A percentile compares a stretch with the other conserved stretches of the same genome.
phyloP scores from a whole-genome alignment of 2,888 invertebrate species.

The Philereme transversata region DNA sequence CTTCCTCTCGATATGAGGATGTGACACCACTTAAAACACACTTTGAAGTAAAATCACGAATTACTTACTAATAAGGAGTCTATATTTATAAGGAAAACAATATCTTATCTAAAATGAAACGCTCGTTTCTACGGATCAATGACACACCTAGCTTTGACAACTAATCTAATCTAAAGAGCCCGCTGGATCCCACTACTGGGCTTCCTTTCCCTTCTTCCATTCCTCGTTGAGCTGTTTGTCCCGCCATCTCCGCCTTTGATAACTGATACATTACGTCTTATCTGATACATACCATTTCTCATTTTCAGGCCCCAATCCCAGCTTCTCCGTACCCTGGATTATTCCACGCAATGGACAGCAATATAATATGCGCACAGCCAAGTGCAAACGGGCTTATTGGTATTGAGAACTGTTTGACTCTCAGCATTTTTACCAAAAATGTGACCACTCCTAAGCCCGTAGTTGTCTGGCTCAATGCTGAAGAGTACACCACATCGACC shows the following conservation, averaged over 20 bases:
- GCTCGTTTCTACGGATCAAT: slow-evolving; percentile 7
- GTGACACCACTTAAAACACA: too few relatives aligned
- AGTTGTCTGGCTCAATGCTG: slow-evolving; percentile 68
- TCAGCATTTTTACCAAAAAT: slow-evolving; percentile 64
- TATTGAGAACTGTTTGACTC: slow-evolving; percentile 67
- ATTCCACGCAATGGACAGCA: slow-evolving; percentile 53
- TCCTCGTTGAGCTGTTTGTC: too few relatives aligned
- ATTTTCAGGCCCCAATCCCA: slow-evolving; percentile 48
- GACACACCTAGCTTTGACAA: slow-evolving; percentile 20
- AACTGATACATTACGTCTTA: not conserved
- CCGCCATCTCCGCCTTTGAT: too few relatives aligned
- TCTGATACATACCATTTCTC: not conserved
- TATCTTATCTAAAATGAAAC: slow-evolving; percentile 25
- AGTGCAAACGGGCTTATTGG: slow-evolving; percentile 61
- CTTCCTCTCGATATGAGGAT: too few relatives aligned
- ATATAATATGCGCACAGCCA: slow-evolving; percentile 65
- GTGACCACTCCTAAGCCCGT: slow-evolving; percentile 61
- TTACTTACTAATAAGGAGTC: not conserved
- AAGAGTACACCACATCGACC: slow-evolving; percentile 58
- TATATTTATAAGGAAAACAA: slow-evolving; percentile 3
- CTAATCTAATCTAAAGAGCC: too few relatives aligned
- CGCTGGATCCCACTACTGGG: too few relatives aligned
- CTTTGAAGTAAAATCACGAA: too few relatives aligned
- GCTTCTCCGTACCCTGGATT: slow-evolving; percentile 42
- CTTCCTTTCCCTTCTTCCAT: too few relatives aligned